These are phyloP conservation scores for Apteryx owenii DNA, from an alignment of 2,113 vertebrate species.

Conservation along the genomic window DNA sequence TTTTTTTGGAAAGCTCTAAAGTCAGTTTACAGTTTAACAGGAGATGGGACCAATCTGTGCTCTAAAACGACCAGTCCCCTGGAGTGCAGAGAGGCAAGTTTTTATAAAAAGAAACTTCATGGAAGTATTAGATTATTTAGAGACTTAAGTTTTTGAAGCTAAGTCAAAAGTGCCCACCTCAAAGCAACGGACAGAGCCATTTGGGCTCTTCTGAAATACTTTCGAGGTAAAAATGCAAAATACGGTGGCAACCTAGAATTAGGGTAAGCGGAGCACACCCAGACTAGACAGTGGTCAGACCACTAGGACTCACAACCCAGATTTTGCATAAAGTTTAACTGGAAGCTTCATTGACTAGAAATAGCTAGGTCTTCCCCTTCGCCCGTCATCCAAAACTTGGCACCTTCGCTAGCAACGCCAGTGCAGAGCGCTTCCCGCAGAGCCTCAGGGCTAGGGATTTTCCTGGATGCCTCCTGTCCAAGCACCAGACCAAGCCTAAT, in stretches of 20 bases:
- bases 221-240: not conserved
- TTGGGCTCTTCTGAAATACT: not conserved
- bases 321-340: fast-evolving
- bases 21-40: not conserved
- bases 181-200: fast-evolving
- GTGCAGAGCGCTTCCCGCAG: not conserved
- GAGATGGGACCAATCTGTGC: not conserved
- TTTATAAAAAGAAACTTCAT: not conserved
- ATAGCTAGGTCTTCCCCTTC: too few relatives aligned
- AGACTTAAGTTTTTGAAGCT: not conserved
- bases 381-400: not conserved
- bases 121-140: not conserved
- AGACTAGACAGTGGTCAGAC: not conserved
- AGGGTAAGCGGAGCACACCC: not conserved
- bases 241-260: not conserved
- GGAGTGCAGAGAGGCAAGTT: not conserved
- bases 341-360: not conserved
- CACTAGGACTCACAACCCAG: not conserved
- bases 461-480: not conserved
- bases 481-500: not conserved
- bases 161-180: not conserved
- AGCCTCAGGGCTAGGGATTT: not conserved
- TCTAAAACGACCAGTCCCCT: not conserved
- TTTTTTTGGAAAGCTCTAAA: not conserved
- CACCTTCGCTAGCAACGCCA: not conserved